These are phyloP conservation scores for Serripes groenlandicus DNA, from an alignment of 2,888 invertebrate species.

Conservation along the genomic window DNA sequence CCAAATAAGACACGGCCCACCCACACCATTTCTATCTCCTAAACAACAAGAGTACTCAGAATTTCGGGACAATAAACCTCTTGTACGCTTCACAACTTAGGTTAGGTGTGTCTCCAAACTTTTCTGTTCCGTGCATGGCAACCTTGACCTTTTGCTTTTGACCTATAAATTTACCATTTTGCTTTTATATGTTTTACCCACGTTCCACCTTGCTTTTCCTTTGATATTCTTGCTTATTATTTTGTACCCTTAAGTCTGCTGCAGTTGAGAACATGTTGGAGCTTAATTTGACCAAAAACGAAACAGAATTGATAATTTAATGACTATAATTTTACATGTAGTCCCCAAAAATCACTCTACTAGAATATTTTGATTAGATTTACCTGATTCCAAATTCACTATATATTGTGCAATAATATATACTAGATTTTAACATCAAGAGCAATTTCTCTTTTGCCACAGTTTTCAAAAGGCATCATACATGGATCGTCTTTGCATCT, in stretches of 20 bases:
- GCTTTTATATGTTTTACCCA: neutral
- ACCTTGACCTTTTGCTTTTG: slow-evolving; percentile 10
- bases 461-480: no score
- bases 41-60: slow-evolving; percentile 82
- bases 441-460: no score
- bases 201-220: neutral
- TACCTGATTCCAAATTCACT: no score
- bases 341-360: no score
- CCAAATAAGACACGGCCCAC: slow-evolving; percentile 78
- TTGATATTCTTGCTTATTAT: neutral
- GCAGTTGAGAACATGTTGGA: no score
- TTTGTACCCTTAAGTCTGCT: neutral
- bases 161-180: neutral
- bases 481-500: no score
- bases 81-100: slow-evolving; percentile 76
- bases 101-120: slow-evolving; percentile 54
- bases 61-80: slow-evolving; percentile 69
- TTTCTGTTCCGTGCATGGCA: slow-evolving; percentile 6
- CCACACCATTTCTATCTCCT: slow-evolving; percentile 81
- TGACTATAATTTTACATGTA: no score
- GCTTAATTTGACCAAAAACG: no score
- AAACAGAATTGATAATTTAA: no score
- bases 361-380: no score
- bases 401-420: no score
- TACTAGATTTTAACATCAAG: no score